phyloP scores from a whole-genome alignment of 2,113 vertebrate genomes.

The Ramphastos sulfuratus region DNA sequence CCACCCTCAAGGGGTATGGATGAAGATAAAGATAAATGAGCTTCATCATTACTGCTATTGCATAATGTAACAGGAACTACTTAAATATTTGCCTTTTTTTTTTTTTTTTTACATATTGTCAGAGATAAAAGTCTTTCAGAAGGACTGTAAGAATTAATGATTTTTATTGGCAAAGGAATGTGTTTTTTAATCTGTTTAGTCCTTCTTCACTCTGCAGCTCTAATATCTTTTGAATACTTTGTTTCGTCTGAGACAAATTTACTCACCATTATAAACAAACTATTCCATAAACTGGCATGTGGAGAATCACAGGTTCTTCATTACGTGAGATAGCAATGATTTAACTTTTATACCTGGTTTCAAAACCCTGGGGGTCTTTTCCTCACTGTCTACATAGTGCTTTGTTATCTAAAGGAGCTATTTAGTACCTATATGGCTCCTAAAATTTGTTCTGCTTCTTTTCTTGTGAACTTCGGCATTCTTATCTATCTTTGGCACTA shows the following conservation, averaged over 20 bases:
- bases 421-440: not conserved
- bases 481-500: not conserved
- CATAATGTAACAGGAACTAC: not conserved
- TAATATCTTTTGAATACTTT: not conserved
- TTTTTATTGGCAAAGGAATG: not conserved
- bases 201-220: not conserved
- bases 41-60: not conserved
- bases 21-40: not conserved
- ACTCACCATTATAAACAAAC: not conserved
- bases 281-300: not conserved
- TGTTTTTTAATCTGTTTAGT: not conserved
- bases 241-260: not conserved
- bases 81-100: not conserved
- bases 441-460: not conserved
- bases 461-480: not conserved
- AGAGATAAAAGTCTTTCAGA: not conserved
- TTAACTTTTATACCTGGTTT: not conserved
- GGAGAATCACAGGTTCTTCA: not conserved
- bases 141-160: not conserved
- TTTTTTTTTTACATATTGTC: not conserved
- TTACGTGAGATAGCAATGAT: not conserved
- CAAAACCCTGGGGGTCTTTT: not conserved
- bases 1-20: not conserved
- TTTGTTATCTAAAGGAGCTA: not conserved
- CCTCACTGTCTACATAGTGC: not conserved